Evolutionary conservation across 2,797 vertebrate species (phyloP), one percentile per base, ranked within the genome.

Genomic region (Antrozous pallidus): DNA sequence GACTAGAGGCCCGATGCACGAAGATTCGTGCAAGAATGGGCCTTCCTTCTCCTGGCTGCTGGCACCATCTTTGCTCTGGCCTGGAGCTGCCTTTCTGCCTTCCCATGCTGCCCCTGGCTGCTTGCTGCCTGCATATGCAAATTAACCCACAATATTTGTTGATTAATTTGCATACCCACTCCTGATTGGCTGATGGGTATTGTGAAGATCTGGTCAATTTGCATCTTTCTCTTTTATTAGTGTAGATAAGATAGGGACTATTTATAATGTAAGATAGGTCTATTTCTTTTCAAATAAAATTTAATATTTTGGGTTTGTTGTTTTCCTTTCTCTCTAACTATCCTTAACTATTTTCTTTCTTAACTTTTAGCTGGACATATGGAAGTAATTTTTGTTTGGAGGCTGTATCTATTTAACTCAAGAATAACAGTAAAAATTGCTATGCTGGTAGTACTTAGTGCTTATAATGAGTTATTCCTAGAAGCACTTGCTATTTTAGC

Each of bases 231-330:
- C 45, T 47, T 47, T 47, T 47, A 47, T 13, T 47, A 47, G 45
- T 47, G 45, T 47, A 47, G 45, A 47, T 86, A 77, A 90, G 45
- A 70, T 40, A 65, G 45, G 24, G 18, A 61, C 22, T 90, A 17
- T 86, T 93, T 58, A 31, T 84, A 88, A 88, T 93, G n/a, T 69
- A 77, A 85, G 58, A 56, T 83, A 75, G 45, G 18, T 85, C 17
- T 88, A 3, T 79, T 90, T 94, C 70, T 80, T 8, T 38, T 12
- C 45, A 88, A 93, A 81, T 93, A 90, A 94, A 92, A 49, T 93
- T 38, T 78, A 70, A 47, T 71, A 26, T 84, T 77, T 51, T 10
- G 2, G 28, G 11, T 73, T 90, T 93, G 11, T 78, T 90, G 79
- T 81, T 0, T 78, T 87, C 91, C 36, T 95, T 92, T 92, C 17